phyloP scores from a whole-genome alignment of 2,113 vertebrate genomes.

The Hemibagrus wyckioides region DNA sequence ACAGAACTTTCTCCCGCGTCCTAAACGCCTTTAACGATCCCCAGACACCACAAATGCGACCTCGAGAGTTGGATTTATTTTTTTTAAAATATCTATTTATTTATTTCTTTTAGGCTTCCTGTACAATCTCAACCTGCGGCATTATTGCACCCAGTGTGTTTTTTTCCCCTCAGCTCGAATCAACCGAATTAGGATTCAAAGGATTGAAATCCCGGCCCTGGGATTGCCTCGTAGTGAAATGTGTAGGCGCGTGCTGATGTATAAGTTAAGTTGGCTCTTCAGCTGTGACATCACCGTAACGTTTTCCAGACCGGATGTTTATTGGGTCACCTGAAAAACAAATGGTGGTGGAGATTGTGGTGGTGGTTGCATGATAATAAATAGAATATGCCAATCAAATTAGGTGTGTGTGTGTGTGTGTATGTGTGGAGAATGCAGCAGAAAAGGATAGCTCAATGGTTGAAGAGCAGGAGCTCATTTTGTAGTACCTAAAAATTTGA shows the following conservation, averaged over 20 bases:
- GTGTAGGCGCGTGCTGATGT: neutral
- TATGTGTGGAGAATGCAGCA: no score
- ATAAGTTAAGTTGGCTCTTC: slow-evolving; percentile 51
- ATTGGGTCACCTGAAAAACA: slow-evolving; percentile 66
- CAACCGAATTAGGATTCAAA: slow-evolving; percentile 57
- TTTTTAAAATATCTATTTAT: neutral
- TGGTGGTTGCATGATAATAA: slow-evolving; percentile 68
- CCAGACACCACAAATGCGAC: slow-evolving; percentile 1
- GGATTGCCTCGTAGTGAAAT: slow-evolving; percentile 47
- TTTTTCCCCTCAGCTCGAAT: slow-evolving; percentile 19
- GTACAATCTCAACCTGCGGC: slow-evolving; percentile 28
- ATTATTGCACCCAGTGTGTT: slow-evolving; percentile 40
- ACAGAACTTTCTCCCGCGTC: slow-evolving; percentile 15
- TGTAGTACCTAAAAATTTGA: slow-evolving; percentile 53
- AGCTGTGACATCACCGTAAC: slow-evolving; percentile 63
- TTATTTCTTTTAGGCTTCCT: neutral
- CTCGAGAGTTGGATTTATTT: neutral
- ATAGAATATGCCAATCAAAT: slow-evolving; percentile 77
- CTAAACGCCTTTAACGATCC: slow-evolving; percentile 43
- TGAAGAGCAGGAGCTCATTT: slow-evolving; percentile 58
- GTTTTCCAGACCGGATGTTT: slow-evolving; percentile 43
- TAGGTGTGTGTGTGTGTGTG: slow-evolving; percentile 43
- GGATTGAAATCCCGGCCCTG: slow-evolving; percentile 49
- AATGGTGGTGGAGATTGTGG: slow-evolving; percentile 55
- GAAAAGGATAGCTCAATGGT: no score